Conservation (phyloP, 2,113 vertebrate species). For the Engraulis encrasicolus region DNA sequence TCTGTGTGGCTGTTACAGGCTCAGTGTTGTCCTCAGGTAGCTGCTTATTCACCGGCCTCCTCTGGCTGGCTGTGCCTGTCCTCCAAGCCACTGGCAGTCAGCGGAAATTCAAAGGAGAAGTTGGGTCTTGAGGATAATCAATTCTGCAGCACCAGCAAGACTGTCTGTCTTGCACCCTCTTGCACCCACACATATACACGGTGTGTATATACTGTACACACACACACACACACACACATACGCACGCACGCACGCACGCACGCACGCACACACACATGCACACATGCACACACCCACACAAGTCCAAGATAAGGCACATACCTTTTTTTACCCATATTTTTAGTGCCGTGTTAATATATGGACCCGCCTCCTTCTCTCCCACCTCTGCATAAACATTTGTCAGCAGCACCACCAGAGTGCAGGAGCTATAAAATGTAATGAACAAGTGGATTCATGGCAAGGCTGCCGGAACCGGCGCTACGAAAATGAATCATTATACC, state of each 20-base stretch:
- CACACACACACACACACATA: slow-evolving; percentile 17
- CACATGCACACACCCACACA: not conserved
- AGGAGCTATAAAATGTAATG: not conserved
- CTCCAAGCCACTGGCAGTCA: not conserved
- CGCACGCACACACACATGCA: not conserved
- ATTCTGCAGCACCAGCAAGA: not conserved
- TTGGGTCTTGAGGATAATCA: not conserved
- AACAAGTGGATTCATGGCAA: not conserved
- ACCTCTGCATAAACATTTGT: not conserved
- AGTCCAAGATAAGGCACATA: not conserved
- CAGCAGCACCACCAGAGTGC: not conserved
- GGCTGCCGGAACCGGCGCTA: not conserved
- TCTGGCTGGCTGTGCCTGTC: not conserved
- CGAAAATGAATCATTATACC: not conserved
- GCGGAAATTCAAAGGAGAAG: not conserved
- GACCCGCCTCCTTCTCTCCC: not conserved
- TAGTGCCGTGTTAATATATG: not conserved
- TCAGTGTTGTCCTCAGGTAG: not conserved
- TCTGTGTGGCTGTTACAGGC: too few species aligned
- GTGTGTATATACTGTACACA: not conserved
- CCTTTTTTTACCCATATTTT: not conserved
- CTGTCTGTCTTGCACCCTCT: too few species aligned
- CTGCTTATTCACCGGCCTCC: not conserved
- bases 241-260: not conserved
- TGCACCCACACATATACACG: not conserved